A percentile compares a stretch with the other conserved stretches of the same genome.
These are phyloP conservation scores for Dasyurus viverrinus DNA, from an alignment of 2,113 vertebrate species.

Conservation along the genomic window DNA sequence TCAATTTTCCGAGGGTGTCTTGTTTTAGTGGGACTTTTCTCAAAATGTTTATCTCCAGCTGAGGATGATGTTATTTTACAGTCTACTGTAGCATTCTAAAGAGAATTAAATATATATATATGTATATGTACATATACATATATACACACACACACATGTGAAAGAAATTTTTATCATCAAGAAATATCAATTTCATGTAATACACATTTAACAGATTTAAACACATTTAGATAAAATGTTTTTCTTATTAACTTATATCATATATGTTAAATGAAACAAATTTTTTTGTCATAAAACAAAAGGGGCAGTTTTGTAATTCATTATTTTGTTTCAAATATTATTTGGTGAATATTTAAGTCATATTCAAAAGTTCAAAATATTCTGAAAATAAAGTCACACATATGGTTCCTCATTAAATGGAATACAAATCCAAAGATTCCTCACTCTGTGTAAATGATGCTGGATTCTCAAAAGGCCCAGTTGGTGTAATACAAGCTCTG, in stretches of 20 bases:
- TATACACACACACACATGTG: too few relatives aligned
- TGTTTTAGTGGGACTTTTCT: conserved; percentile 96
- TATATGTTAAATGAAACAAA: conserved; percentile 49
- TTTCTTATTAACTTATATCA: conserved; percentile 31
- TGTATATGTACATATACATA: too few relatives aligned
- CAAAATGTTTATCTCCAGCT: conserved; percentile 90
- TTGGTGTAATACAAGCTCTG: neutral
- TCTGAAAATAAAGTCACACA: neutral
- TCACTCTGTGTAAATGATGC: neutral
- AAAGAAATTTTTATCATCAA: conserved; percentile 38
- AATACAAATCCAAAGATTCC: neutral
- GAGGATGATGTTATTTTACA: conserved; percentile 86
- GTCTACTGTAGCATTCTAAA: conserved; percentile 87
- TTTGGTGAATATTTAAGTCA: neutral
- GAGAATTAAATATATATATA: conserved; percentile 31
- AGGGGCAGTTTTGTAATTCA: neutral
- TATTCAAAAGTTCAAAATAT: neutral
- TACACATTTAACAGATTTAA: conserved; percentile 6
- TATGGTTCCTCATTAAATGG: neutral
- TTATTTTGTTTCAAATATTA: conserved; percentile 28
- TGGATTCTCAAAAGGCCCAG: neutral
- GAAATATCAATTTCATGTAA: conserved; percentile 20
- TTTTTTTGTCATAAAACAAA: conserved; percentile 24
- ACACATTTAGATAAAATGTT: conserved; percentile 35
- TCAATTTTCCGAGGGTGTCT: conserved; percentile 96